Percentiles rank a stretch among this genome's conserved stretches.
Conservation (phyloP, 2,888 invertebrate species). For the Chalcosyrphus nemorum region DNA sequence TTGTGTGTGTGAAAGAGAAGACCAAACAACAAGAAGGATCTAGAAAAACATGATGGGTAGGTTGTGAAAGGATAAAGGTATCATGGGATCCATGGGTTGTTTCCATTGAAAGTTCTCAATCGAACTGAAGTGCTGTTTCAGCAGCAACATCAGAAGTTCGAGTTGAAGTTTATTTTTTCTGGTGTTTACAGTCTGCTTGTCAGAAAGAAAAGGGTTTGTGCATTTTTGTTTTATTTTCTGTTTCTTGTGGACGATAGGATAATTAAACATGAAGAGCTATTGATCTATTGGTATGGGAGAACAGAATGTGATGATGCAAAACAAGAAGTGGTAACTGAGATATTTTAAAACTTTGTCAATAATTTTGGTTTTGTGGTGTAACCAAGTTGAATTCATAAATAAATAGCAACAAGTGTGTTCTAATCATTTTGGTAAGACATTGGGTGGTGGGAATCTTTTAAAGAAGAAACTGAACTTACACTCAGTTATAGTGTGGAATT, state of each 20-base stretch:
- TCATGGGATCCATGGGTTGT: constrained; percentile 57
- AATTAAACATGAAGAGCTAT: constrained; percentile 62
- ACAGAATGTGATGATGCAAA: background rate
- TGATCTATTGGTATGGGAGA: constrained; percentile 17
- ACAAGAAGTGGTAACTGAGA: constrained; percentile 1
- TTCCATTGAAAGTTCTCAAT: constrained; percentile 68
- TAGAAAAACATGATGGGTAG: constrained; percentile 16
- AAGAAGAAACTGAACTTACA: no score
- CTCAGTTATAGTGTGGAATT: no score
- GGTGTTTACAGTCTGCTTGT: constrained; percentile 64
- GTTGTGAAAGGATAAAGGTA: constrained; percentile 47
- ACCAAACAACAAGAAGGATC: constrained; percentile 36
- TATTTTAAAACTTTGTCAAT: background rate
- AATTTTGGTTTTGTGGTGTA: background rate
- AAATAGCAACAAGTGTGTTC: background rate
- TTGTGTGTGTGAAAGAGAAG: constrained; percentile 20
- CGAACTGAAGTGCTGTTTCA: constrained; percentile 71
- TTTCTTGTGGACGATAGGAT: constrained; percentile 29
- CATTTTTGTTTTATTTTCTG: constrained; percentile 11
- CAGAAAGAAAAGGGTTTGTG: constrained; percentile 53
- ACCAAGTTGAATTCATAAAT: background rate
- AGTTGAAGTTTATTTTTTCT: constrained; percentile 17
- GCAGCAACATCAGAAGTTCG: constrained; percentile 62
- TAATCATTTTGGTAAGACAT: no score
- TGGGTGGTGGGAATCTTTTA: no score